These are phyloP conservation scores for Slavum lentiscoides DNA, from an alignment of 2,888 invertebrate species.

Conservation along the genomic window DNA sequence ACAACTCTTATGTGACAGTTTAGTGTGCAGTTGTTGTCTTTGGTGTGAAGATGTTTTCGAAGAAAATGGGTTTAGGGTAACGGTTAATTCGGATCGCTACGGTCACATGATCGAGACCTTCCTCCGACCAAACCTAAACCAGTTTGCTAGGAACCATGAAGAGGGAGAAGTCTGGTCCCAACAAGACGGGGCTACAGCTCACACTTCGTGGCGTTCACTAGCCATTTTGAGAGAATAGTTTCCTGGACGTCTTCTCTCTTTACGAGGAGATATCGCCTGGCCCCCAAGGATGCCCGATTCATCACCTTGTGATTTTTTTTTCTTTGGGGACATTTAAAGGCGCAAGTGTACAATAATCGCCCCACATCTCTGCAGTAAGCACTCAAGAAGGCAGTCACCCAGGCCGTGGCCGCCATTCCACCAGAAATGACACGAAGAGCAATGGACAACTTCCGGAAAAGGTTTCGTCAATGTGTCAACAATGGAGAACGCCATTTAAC, in stretches of 20 bases:
- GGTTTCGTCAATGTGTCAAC: conserved; percentile 55
- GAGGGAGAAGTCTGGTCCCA: conserved; percentile 1
- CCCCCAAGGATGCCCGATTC: conserved; percentile 42
- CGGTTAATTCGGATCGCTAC: no score
- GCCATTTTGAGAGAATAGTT: background rate
- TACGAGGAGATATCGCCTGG: conserved; percentile 1
- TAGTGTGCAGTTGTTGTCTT: no score
- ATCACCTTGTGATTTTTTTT: conserved; percentile 51
- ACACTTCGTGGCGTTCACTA: background rate
- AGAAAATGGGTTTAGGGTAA: no score
- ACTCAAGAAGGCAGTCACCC: conserved; percentile 56
- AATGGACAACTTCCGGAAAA: conserved; percentile 55
- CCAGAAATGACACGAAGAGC: conserved; percentile 53
- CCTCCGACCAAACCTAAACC: no score
- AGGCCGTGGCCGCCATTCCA: conserved; percentile 55
- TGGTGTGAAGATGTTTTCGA: no score
- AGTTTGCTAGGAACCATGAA: no score
- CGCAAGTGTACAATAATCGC: conserved; percentile 55
- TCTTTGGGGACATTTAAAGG: conserved; percentile 20
- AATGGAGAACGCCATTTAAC: conserved; percentile 55
- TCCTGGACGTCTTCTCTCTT: conserved; percentile 4
- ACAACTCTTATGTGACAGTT: no score
- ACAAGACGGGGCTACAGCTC: conserved; percentile 1
- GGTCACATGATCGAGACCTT: no score
- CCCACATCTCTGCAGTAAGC: conserved; percentile 56